Conservation (phyloP, 2,113 vertebrate species). For the Otolemur garnettii region DNA sequence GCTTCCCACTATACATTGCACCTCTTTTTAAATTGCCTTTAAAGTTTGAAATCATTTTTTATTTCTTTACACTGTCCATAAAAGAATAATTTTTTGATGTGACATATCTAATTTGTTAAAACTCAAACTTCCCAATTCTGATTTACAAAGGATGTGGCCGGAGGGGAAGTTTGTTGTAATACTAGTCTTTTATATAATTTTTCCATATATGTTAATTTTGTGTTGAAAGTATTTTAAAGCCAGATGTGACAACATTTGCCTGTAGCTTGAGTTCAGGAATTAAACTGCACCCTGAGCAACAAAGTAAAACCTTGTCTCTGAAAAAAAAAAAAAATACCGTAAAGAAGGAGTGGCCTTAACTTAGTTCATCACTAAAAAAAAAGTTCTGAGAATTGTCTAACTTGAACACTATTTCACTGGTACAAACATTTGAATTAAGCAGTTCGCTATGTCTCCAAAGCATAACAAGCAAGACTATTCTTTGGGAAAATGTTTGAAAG, state of each 20-base stretch:
- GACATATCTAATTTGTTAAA: conserved; percentile 28
- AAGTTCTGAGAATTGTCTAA: not conserved
- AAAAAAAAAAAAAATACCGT: not conserved
- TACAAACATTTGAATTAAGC: not conserved
- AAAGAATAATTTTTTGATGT: conserved; percentile 27
- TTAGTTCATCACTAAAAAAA: not conserved
- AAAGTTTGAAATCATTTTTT: conserved; percentile 49
- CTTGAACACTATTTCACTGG: not conserved
- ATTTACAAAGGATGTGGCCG: not conserved
- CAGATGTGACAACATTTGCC: not conserved
- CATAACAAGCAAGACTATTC: conserved; percentile 14
- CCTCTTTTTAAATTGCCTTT: conserved; percentile 32
- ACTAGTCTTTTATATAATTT: conserved; percentile 33
- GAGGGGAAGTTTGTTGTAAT: not conserved
- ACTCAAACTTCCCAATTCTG: not conserved
- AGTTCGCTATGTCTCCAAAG: not conserved
- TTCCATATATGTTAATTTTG: not conserved
- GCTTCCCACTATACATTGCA: not conserved
- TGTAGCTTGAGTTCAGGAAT: not conserved
- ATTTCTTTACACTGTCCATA: conserved; percentile 16
- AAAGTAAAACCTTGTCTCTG: not conserved
- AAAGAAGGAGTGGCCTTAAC: not conserved
- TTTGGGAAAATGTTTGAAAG: not conserved
- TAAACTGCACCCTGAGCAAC: not conserved
- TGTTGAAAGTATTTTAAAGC: not conserved